Evolutionary conservation across 2,113 vertebrate species (phyloP).

Genomic region (Circaetus gallicus): DNA sequence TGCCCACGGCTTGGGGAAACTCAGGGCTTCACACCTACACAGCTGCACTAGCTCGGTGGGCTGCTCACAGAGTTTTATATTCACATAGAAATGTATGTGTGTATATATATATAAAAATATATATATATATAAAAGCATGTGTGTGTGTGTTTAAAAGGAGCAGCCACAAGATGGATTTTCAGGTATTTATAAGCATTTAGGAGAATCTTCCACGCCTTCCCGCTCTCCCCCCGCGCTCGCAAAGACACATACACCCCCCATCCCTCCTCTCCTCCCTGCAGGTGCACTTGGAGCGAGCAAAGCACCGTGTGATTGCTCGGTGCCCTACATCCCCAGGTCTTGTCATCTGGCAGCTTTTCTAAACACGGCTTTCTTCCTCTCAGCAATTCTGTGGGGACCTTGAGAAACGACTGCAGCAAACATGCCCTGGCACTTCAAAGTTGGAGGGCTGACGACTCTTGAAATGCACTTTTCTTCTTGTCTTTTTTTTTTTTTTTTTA

Average conservation of each 20-base stretch:
- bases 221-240: accelerated
- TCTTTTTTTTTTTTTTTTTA: not conserved
- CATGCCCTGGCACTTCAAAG: conserved; percentile 54
- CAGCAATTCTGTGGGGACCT: conserved; percentile 45
- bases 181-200: not conserved
- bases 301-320: not conserved
- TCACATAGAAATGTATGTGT: not conserved
- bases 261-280: not conserved
- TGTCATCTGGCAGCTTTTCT: conserved; percentile 42
- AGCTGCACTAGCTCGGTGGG: not conserved
- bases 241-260: not conserved
- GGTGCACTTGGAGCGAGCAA: conserved; percentile 4
- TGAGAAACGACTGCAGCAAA: conserved; percentile 32
- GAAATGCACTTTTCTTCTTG: conserved; percentile 26
- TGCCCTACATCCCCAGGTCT: conserved; percentile 54
- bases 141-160: not conserved
- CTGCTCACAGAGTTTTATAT: not conserved
- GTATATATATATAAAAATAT: accelerated
- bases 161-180: not conserved
- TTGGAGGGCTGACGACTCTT: not conserved
- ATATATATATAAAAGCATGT: no score
- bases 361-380: conserved; percentile 21
- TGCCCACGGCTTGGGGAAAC: not conserved
- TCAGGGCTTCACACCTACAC: not conserved
- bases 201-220: not conserved